Percentiles rank a stretch among this genome's conserved stretches.
Evolutionary conservation across 2,113 vertebrate species (phyloP).

Genomic region (Channa argus): DNA sequence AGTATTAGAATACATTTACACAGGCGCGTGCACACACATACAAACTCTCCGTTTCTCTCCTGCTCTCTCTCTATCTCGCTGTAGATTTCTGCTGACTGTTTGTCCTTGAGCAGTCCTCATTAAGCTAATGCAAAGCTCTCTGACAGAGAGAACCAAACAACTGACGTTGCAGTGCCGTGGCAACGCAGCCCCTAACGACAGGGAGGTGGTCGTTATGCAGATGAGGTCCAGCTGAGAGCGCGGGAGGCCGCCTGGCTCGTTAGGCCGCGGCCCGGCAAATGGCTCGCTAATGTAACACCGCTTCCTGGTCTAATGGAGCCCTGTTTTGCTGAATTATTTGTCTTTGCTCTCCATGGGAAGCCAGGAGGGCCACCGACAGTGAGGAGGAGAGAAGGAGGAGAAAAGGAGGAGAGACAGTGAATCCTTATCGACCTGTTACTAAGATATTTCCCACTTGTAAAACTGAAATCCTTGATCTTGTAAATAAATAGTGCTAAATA

Average conservation of each 20-base stretch:
- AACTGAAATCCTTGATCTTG: conserved; percentile 30
- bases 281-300: conserved; percentile 98
- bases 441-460: conserved; percentile 46
- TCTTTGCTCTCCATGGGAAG: conserved; percentile 66
- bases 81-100: conserved; percentile 99
- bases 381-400: conserved; percentile 43
- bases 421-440: conserved; percentile 67
- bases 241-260: conserved; percentile 92
- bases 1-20: conserved; percentile 76
- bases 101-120: conserved; percentile 99
- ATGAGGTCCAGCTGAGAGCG: conserved; percentile 90
- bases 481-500: conserved; percentile 25
- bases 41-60: conserved; percentile 56
- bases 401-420: conserved; percentile 36
- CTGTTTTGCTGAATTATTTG: conserved; percentile 91
- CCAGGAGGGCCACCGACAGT: conserved; percentile 54
- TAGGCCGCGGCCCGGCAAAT: conserved; percentile 99
- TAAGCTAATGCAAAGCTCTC: conserved; percentile 99
- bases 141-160: conserved; percentile 98
- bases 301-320: conserved; percentile 98
- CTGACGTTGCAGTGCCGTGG: conserved; percentile 86
- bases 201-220: conserved; percentile 97
- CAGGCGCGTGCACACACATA: conserved; percentile 61
- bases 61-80: conserved; percentile 81
- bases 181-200: conserved; percentile 79